Conservation (phyloP, 2,797 vertebrate species). For the Chelmon rostratus region DNA sequence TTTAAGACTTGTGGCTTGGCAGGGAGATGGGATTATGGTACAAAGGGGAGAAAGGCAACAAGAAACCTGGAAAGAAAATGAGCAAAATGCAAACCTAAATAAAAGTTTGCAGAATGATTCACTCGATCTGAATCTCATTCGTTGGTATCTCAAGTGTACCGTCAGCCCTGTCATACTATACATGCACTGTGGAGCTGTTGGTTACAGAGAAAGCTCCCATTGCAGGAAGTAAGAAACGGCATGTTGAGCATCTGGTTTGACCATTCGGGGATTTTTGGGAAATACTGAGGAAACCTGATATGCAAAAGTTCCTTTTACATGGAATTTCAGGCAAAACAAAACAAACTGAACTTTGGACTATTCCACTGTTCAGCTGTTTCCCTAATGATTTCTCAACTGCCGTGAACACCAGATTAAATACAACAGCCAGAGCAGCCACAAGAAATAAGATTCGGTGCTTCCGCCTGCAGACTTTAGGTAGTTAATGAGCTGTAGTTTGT, state of each 20-base stretch:
- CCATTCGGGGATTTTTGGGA: not conserved
- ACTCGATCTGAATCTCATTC: not conserved
- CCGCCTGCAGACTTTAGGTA: not conserved
- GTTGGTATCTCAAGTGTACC: not conserved
- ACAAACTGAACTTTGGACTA: not conserved
- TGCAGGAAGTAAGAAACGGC: not conserved
- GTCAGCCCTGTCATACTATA: not conserved
- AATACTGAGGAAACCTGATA: not conserved
- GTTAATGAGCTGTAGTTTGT: not conserved
- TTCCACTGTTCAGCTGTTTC: not conserved
- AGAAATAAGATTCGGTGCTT: not conserved
- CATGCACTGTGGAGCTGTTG: not conserved
- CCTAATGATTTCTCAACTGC: not conserved
- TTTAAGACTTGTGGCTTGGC: too few species aligned
- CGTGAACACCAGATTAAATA: not conserved
- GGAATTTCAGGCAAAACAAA: not conserved
- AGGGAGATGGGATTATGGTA: not conserved
- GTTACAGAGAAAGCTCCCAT: not conserved
- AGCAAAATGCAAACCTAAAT: not conserved
- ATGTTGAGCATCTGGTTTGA: not conserved
- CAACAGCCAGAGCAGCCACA: not conserved
- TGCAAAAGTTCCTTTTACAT: not conserved
- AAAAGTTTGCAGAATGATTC: not conserved
- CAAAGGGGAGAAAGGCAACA: not conserved
- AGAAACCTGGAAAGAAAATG: not conserved